Conservation (phyloP, 2,797 vertebrate species). For the Oreochromis mossambicus region DNA sequence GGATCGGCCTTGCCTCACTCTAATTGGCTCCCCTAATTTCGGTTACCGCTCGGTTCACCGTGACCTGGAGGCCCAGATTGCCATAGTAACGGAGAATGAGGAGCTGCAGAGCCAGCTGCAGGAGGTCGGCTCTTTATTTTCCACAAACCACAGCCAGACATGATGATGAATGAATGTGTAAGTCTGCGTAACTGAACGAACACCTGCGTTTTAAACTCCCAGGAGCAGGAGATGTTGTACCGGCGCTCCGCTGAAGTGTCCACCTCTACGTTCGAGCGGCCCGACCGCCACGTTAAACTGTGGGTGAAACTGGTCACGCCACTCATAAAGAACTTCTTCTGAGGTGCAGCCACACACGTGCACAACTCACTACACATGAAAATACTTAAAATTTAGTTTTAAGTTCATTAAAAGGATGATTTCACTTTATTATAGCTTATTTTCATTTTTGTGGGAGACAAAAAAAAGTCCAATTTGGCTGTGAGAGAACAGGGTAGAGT, state of each 20-base stretch:
- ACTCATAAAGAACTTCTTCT: constrained; percentile 98
- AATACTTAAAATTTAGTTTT: background rate
- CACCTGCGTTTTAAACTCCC: constrained; percentile 20
- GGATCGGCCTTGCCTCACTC: constrained; percentile 88
- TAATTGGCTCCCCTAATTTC: constrained; percentile 97
- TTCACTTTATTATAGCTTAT: background rate
- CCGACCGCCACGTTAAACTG: constrained; percentile 86
- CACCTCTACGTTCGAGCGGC: constrained; percentile 85
- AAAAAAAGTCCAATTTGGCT: background rate
- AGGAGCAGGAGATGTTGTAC: constrained; percentile 94
- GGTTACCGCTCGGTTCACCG: constrained; percentile 96
- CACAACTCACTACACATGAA: background rate
- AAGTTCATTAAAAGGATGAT: background rate
- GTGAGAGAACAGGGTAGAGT: background rate
- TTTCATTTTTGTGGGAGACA: background rate
- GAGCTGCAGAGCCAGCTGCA: constrained; percentile 88
- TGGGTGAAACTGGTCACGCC: constrained; percentile 97
- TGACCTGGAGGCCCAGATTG: constrained; percentile 95
- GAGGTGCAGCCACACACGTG: constrained; percentile 31
- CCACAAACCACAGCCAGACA: background rate
- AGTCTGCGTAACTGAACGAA: background rate
- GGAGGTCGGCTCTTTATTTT: constrained; percentile 73
- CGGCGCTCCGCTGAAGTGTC: constrained; percentile 81
- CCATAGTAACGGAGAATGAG: constrained; percentile 90
- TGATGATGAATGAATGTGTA: constrained; percentile 4